A percentile compares a stretch with the other conserved stretches of the same genome.
These are phyloP conservation scores for Peromyscus polionotus DNA, from an alignment of 2,113 vertebrate species.

Conservation along the genomic window DNA sequence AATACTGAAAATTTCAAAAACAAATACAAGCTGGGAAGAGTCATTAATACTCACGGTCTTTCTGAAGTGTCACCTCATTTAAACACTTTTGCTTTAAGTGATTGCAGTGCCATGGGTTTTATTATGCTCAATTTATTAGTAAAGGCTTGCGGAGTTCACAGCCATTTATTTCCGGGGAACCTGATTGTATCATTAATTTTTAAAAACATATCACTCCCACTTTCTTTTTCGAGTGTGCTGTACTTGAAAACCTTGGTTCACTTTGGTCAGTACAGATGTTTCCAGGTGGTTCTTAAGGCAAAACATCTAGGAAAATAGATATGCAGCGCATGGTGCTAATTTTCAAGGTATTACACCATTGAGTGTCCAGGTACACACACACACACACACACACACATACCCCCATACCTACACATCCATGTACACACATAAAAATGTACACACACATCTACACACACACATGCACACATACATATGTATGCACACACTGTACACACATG, in stretches of 20 bases:
- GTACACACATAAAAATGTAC: neutral
- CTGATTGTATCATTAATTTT: constrained; percentile 79
- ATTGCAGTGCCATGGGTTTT: constrained; percentile 84
- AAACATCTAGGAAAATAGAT: neutral
- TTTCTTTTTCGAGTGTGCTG: constrained; percentile 64
- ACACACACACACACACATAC: neutral
- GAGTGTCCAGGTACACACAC: neutral
- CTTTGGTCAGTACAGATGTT: constrained; percentile 72
- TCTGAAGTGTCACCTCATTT: constrained; percentile 85
- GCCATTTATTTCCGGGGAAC: constrained; percentile 74
- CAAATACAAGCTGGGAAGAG: constrained; percentile 78
- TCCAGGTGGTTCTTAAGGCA: constrained; percentile 67
- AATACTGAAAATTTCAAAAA: constrained; percentile 75
- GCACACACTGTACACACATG: neutral
- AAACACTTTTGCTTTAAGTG: constrained; percentile 84
- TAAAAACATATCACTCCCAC: constrained; percentile 56
- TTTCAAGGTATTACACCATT: neutral
- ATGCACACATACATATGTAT: neutral
- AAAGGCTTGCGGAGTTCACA: constrained; percentile 83
- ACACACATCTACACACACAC: neutral
- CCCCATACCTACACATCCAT: neutral
- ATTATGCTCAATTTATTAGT: constrained; percentile 86
- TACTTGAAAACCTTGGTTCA: constrained; percentile 73
- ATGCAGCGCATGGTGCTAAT: neutral
- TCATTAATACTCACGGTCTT: constrained; percentile 83